These are phyloP conservation scores for Neodon shergylaensis DNA, from an alignment of 2,113 vertebrate genomes.

Conservation along the genomic window DNA sequence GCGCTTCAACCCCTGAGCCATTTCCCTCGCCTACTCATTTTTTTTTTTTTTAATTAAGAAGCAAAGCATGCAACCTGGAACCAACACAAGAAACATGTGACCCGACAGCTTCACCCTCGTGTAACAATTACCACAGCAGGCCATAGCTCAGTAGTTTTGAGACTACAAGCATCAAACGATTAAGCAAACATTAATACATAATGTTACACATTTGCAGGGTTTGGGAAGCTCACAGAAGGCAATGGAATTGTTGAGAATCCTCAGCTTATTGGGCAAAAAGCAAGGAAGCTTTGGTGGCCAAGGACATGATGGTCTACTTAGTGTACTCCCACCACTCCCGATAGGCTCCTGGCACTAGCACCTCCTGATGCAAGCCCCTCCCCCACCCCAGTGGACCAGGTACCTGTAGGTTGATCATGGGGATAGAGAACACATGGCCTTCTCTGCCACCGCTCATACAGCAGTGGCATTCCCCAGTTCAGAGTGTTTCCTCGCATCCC, in stretches of 20 bases:
- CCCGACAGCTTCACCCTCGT: neutral
- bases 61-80: neutral
- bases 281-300: neutral
- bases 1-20: neutral
- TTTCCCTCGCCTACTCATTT: neutral
- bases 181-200: neutral
- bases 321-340: accelerated
- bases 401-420: neutral
- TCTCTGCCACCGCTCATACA: neutral
- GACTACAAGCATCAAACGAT: neutral
- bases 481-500: neutral
- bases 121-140: too few relatives aligned
- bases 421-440: neutral
- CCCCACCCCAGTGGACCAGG: neutral
- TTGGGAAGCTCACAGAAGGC: neutral
- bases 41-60: neutral
- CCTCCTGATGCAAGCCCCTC: too few relatives aligned
- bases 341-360: neutral
- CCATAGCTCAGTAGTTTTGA: neutral
- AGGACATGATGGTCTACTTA: neutral
- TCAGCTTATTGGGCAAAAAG: neutral
- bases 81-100: neutral
- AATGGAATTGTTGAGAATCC: neutral
- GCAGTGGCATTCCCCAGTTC: neutral
- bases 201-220: too few relatives aligned